These are phyloP conservation scores for Pitangus sulphuratus DNA, from an alignment of 2,797 vertebrate species.

Conservation along the genomic window DNA sequence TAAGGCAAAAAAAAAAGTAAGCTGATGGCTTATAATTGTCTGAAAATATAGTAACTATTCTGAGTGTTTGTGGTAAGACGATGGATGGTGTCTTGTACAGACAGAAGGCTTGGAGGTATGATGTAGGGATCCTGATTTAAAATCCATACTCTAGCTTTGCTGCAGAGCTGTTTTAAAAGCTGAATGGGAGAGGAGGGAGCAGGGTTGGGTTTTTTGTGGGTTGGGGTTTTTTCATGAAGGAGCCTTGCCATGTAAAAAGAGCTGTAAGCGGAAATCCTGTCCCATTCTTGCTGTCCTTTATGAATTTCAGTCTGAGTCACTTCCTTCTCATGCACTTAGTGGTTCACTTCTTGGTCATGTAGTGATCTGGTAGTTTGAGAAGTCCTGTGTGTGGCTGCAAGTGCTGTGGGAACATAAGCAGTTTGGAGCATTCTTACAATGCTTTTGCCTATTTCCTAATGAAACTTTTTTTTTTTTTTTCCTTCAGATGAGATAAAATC, in stretches of 20 bases:
- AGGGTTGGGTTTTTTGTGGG: not conserved
- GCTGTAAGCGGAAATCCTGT: conserved; percentile 62
- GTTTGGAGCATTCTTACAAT: not conserved
- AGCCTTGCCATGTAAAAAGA: conserved; percentile 24
- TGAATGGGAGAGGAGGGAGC: not conserved
- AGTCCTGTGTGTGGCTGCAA: not conserved
- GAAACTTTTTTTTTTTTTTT: not conserved
- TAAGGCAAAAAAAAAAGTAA: not conserved
- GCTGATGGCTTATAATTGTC: not conserved
- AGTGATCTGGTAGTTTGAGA: not conserved
- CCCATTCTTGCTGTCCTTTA: conserved; percentile 62
- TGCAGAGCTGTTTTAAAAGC: not conserved
- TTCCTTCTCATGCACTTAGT: conserved; percentile 45
- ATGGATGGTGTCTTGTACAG: not conserved
- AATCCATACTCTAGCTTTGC: not conserved
- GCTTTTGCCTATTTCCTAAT: not conserved
- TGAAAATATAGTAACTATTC: not conserved
- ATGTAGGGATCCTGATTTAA: not conserved
- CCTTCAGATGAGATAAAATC: not conserved
- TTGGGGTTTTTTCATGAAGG: not conserved
- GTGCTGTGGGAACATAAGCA: conserved; percentile 1
- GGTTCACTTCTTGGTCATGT: conserved; percentile 36
- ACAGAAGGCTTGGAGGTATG: not conserved
- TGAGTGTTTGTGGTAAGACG: not conserved
- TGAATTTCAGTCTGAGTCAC: conserved; percentile 65